A percentile compares a stretch with the other conserved stretches of the same genome.
These are phyloP conservation scores for Xenops minutus DNA, from an alignment of 2,797 vertebrate genomes.

Conservation along the genomic window DNA sequence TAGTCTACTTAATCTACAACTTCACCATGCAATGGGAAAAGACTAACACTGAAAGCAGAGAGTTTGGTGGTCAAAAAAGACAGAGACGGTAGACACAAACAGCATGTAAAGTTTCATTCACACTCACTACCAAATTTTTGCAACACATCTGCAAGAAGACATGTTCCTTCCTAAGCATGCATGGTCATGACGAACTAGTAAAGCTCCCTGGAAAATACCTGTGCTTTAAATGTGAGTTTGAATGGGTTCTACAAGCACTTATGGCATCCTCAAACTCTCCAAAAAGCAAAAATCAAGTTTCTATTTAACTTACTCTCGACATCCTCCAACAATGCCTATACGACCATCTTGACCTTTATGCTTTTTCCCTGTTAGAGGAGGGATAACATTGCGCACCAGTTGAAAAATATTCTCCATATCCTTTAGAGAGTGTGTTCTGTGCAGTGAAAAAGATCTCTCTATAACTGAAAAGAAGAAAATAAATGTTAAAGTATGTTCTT, in stretches of 20 bases:
- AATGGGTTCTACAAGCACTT: neutral
- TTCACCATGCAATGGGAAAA: neutral
- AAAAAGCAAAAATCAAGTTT: neutral
- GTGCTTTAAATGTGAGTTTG: neutral
- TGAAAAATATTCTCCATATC: conserved; percentile 87
- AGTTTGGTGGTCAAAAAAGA: neutral
- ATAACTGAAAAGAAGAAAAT: conserved; percentile 80
- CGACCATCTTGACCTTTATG: conserved; percentile 97
- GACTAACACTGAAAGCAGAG: neutral
- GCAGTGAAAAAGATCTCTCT: conserved; percentile 83
- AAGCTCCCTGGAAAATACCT: neutral
- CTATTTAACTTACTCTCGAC: conserved; percentile 87
- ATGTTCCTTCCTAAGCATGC: neutral
- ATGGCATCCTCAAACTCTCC: neutral
- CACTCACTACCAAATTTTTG: neutral
- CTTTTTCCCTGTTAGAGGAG: conserved; percentile 85
- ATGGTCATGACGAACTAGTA: neutral
- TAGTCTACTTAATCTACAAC: neutral
- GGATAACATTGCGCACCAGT: conserved; percentile 87
- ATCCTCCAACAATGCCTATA: conserved; percentile 93
- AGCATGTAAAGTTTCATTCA: neutral
- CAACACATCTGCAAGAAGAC: neutral
- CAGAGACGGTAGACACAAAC: neutral
- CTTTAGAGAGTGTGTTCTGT: conserved; percentile 73
- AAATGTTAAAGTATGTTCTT: neutral